These are phyloP conservation scores for Pollenia amentaria DNA, from an alignment of 2,888 invertebrate genomes.

Conservation along the genomic window DNA sequence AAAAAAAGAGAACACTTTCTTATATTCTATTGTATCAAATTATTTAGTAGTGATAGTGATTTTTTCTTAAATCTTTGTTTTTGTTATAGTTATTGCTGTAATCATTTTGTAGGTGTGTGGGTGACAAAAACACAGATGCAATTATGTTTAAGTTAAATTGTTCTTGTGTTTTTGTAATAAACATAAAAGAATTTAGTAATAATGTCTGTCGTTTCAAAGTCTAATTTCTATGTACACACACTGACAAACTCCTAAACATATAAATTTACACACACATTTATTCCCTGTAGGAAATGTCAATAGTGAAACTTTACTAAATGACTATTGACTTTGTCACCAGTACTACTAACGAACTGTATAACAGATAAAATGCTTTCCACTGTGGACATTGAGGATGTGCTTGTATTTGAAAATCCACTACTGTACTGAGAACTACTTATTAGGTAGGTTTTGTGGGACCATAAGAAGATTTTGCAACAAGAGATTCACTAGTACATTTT, in stretches of 20 bases:
- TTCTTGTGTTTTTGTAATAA: background rate
- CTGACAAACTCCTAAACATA: background rate
- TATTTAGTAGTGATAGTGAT: slow-evolving; percentile 1
- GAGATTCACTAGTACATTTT: too few relatives aligned
- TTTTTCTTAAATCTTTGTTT: slow-evolving; percentile 29
- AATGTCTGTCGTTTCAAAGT: slow-evolving; percentile 58
- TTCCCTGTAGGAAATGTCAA: background rate
- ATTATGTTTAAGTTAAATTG: too few relatives aligned
- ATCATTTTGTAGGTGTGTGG: background rate
- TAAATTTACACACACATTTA: background rate
- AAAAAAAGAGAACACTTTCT: background rate
- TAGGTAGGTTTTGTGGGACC: too few relatives aligned
- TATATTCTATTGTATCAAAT: background rate
- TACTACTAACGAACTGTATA: too few relatives aligned
- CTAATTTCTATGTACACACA: slow-evolving; percentile 30
- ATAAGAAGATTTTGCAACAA: too few relatives aligned
- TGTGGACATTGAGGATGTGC: too few relatives aligned
- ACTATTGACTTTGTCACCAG: too few relatives aligned
- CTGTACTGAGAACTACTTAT: too few relatives aligned
- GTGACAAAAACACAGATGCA: background rate
- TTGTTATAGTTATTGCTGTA: background rate
- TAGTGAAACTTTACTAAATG: too few relatives aligned
- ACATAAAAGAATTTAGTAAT: slow-evolving; percentile 29
- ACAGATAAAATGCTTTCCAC: too few relatives aligned
- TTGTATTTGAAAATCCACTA: too few relatives aligned